phyloP scores from a whole-genome alignment of 1,140 invertebrate species.

The Temnothorax nylanderi region DNA sequence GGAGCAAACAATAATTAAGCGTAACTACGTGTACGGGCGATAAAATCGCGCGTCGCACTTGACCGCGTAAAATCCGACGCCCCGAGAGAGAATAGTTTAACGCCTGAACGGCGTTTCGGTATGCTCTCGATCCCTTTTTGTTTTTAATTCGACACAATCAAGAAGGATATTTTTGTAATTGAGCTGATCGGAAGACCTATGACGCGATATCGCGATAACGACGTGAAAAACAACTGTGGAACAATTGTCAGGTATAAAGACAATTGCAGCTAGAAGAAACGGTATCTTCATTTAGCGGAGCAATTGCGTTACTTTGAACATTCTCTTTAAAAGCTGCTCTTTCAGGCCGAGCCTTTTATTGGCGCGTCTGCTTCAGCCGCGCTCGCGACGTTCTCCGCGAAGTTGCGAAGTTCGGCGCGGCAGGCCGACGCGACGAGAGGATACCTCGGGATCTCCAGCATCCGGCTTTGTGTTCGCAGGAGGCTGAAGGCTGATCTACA shows the following conservation, averaged over 20 bases:
- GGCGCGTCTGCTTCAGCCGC: not conserved
- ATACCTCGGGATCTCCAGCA: constrained; percentile 18
- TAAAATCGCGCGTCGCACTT: constrained; percentile 44
- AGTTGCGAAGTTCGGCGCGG: constrained; percentile 3
- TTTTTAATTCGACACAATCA: not conserved
- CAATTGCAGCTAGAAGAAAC: not conserved
- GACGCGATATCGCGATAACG: not conserved
- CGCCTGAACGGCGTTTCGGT: constrained; percentile 20
- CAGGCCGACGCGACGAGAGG: not conserved
- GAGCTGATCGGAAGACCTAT: not conserved
- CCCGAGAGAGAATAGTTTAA: not conserved
- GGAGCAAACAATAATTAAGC: constrained; percentile 55
- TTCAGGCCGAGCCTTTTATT: not conserved
- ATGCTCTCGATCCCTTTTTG: not conserved
- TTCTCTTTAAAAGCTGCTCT: not conserved
- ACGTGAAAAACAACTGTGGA: not conserved
- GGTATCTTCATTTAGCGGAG: not conserved
- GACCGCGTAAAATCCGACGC: constrained; percentile 27
- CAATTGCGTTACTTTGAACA: not conserved
- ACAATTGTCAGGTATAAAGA: not conserved
- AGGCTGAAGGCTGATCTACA: constrained; percentile 89
- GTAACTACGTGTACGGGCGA: constrained; percentile 26
- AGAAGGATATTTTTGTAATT: not conserved
- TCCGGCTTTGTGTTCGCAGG: constrained; percentile 83
- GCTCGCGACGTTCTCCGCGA: constrained; percentile 21